Evolutionary conservation across 2,113 vertebrate species (phyloP), one percentile per base, ranked within the genome.

Genomic region (Ciconia stormi): DNA sequence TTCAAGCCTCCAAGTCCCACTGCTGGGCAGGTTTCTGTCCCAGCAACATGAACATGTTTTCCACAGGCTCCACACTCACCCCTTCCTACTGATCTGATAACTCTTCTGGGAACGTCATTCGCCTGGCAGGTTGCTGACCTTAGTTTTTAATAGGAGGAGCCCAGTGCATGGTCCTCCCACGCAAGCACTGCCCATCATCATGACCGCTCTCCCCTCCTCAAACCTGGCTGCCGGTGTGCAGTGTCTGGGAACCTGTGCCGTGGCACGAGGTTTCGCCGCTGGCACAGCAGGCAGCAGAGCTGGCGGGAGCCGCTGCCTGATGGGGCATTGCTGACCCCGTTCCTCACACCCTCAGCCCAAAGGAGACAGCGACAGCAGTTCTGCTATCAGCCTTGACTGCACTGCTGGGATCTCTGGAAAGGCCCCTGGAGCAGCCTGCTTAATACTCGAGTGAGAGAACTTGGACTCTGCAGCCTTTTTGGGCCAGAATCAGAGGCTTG

Each of bases 91-190:
- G 2, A 42, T 18, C 23, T 30, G 13, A 6, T 27, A n/a, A 52
- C 32, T 21, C 38, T 49, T 67, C 55, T 26, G 30, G 47, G 56
- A 83, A 3, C 10, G 3, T 8, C 32, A 12, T 19, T 16, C 7
- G 2, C 55, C 32, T 32, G 63, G n/a, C 25, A 59, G 13, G 65
- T 32, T 81, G 70, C 26, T 62, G 49, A 61, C 8, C 9, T 47
- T 2, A 0, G 18, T 7, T 87, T 81, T 71, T 11, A 29, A 23
- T 1, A 58, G 27, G 22, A 87, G 73, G 47, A 83, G 21, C 46
- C 52, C 36, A 3, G 36, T 9, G 10, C 4, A 0, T 23, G 22
- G 20, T 53, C 8, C 16, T 55, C 32, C 58, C 42, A 5, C 0
- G 0, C 72, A 53, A 21, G 56, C 77, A 34, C 69, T 90, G 55